Conservation (phyloP, 2,797 vertebrate species). For the Nyctibius grandis region DNA sequence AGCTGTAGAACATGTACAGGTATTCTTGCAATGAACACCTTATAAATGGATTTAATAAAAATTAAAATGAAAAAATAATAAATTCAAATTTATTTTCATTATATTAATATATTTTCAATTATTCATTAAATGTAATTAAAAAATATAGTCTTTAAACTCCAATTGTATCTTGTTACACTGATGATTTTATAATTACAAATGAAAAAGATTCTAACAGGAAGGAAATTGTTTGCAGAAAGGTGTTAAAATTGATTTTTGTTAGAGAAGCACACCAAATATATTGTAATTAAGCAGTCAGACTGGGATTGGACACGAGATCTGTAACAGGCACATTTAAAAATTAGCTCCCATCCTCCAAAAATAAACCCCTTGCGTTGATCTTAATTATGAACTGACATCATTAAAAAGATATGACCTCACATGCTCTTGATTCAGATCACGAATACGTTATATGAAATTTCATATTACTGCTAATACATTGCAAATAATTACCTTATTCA, state of each 20-base stretch:
- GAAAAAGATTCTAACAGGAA: constrained; percentile 37
- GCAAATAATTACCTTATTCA: constrained; percentile 59
- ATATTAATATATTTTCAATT: constrained; percentile 43
- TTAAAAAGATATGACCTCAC: constrained; percentile 47
- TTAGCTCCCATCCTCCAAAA: constrained; percentile 20
- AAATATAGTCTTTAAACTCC: constrained; percentile 29
- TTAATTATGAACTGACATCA: constrained; percentile 52
- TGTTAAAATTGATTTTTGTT: constrained; percentile 52
- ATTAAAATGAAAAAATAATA: constrained; percentile 12
- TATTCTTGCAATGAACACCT: neutral
- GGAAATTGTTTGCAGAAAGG: constrained; percentile 44
- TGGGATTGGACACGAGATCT: constrained; percentile 3
- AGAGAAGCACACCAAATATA: neutral
- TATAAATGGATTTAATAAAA: constrained; percentile 20
- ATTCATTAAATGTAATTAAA: constrained; percentile 48
- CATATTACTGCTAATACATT: constrained; percentile 32
- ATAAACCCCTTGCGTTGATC: constrained; percentile 29
- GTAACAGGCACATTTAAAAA: constrained; percentile 32
- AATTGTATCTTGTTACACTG: neutral
- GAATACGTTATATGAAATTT: constrained; percentile 29
- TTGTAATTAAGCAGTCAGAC: constrained; percentile 53
- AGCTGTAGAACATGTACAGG: neutral
- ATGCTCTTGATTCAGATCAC: neutral
- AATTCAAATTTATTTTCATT: constrained; percentile 42
- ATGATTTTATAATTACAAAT: constrained; percentile 62